Conservation (phyloP, 2,113 vertebrate genomes). For the Loxodonta africana region DNA sequence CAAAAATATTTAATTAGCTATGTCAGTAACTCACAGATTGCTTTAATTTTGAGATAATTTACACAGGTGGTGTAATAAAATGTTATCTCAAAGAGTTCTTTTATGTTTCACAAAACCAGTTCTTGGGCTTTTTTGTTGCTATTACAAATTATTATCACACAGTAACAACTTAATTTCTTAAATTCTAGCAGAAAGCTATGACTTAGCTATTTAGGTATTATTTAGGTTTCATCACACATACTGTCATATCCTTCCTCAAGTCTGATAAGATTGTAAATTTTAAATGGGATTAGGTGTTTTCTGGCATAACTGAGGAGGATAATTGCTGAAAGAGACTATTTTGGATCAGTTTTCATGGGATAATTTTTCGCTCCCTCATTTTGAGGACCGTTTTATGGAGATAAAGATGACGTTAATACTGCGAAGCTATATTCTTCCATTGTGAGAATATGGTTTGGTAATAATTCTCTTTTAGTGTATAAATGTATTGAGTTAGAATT, state of each 20-base stretch:
- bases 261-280: neutral
- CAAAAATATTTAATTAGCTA: conserved; percentile 37
- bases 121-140: neutral
- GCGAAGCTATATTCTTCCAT: neutral
- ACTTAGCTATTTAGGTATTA: neutral
- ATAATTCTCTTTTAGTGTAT: neutral
- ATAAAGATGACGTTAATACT: neutral
- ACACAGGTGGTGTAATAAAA: neutral
- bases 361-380: neutral
- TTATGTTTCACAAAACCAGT: neutral
- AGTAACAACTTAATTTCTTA: conserved; percentile 6
- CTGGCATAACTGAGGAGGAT: neutral
- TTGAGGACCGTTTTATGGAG: neutral
- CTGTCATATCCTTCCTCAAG: neutral
- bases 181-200: neutral
- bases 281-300: neutral
- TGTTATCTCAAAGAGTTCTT: neutral
- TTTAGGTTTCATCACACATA: neutral
- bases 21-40: neutral
- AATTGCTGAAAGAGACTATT: neutral
- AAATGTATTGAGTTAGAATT: neutral
- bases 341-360: neutral
- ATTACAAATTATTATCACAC: neutral
- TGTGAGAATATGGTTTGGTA: neutral
- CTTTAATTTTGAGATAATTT: conserved; percentile 38